phyloP scores from a whole-genome alignment of 2,797 vertebrate genomes.

The Acipenser oxyrinchus region DNA sequence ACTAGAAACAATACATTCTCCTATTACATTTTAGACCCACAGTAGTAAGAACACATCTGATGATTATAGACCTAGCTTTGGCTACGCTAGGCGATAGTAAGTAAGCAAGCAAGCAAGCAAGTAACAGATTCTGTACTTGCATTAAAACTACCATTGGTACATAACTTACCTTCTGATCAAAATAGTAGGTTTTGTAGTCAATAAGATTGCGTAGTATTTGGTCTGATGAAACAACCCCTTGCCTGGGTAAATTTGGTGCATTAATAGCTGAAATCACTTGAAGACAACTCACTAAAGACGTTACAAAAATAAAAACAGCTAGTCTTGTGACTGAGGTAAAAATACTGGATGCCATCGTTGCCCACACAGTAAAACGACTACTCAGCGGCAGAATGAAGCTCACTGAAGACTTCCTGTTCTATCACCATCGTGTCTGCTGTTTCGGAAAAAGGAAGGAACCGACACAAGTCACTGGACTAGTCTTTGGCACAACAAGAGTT shows the following conservation, averaged over 20 bases:
- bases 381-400: conserved; percentile 1
- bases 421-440: conserved; percentile 13
- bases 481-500: too few relatives aligned
- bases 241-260: conserved; percentile 44
- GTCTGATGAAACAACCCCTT: conserved; percentile 8
- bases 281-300: conserved; percentile 31
- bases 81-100: background rate
- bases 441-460: conserved; percentile 26
- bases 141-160: too few relatives aligned
- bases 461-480: too few relatives aligned
- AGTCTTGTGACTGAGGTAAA: conserved; percentile 12
- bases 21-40: too few relatives aligned
- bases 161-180: conserved; percentile 63
- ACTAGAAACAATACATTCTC: too few relatives aligned
- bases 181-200: conserved; percentile 56
- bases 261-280: conserved; percentile 44
- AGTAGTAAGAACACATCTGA: background rate
- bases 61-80: conserved; percentile 6
- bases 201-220: conserved; percentile 26
- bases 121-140: too few relatives aligned
- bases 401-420: conserved; percentile 10
- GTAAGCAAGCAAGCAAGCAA: too few relatives aligned
- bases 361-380: conserved; percentile 2
- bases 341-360: conserved; percentile 21
- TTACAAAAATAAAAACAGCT: conserved; percentile 18